Percentiles rank a stretch among this genome's conserved stretches.
phyloP scores from a whole-genome alignment of 2,113 vertebrate genomes.

The Peucedramus taeniatus region DNA sequence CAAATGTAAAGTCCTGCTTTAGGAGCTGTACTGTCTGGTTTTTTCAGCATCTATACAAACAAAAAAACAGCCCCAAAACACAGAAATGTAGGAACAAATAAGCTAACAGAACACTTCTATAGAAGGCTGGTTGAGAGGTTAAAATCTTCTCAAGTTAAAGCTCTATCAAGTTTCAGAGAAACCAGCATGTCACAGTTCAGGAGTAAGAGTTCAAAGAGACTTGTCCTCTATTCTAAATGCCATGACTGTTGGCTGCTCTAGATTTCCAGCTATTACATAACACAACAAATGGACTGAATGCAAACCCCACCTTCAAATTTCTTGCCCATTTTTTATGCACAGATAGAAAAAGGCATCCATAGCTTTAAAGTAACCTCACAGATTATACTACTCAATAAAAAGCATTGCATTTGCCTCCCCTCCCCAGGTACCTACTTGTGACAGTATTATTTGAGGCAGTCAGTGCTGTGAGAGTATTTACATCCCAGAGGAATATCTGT shows the following conservation, averaged over 20 bases:
- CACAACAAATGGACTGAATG: not conserved
- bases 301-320: not conserved
- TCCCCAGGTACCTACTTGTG: constrained; percentile 84
- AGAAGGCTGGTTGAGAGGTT: not conserved
- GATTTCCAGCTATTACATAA: not conserved
- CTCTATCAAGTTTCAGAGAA: not conserved
- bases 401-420: not conserved
- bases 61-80: rapidly evolving
- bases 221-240: not conserved
- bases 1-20: not conserved
- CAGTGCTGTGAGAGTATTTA: constrained; percentile 96
- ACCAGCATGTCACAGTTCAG: not conserved
- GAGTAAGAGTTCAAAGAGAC: not conserved
- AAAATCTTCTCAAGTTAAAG: not conserved
- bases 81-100: not conserved
- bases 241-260: not conserved
- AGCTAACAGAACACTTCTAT: not conserved
- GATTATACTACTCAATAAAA: not conserved
- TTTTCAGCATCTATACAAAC: not conserved
- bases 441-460: constrained; percentile 99
- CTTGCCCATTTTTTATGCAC: not conserved
- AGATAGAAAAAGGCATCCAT: not conserved
- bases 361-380: not conserved
- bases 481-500: constrained; percentile 99
- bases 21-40: not conserved